Base-by-base conservation (phyloP, 2,797 vertebrate species). In the Leptatherina wallacei region DNA sequence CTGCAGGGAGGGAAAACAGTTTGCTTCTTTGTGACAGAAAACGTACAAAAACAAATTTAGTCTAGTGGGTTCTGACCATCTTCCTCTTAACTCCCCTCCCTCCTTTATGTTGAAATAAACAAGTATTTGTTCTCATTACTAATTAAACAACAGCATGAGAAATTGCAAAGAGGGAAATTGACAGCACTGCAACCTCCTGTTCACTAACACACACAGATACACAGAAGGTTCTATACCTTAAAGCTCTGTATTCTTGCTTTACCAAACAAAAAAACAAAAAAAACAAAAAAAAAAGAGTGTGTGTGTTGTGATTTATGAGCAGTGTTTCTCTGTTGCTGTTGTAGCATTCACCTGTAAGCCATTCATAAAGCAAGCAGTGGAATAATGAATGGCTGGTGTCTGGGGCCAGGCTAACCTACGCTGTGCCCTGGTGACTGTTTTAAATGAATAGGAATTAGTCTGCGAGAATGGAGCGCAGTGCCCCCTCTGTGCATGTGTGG, bases 381-480 rank as follows among this genome's bases (percentile, higher is more conserved):
- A 97, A 98, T 98, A 97, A 98, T 97, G 95, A 97, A 97, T 98
- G 95, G 85, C 81, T 89, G 81, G 85, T 90, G 88, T 90, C 90
- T 82, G 83, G 83, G 82, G 82, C 89, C 47, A 4, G 71, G 88
- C 77, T 24, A n/a, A 72, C 86, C 82, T 80, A 91, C 85, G 93
- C 91, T 88, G 78, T 94, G 95, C 94, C 94, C 92, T 90, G 87
- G 93, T 92, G 87, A 94, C 94, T 86, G 81, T 94, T 95, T 96
- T 95, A 97, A 97, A 97, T 98, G 96, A 98, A 97, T 97, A 96
- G 96, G 95, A 96, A 97, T 97, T 97, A 97, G 95, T 94, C 87
- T 80, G 91, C 94, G 84, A 83, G 95, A 95, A 92, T 94, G 89
- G 92, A 91, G 87, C 65, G 33, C 62, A 71, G 84, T 78, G 78